phyloP scores from a whole-genome alignment of 2,797 vertebrate species.

The Pangasius djambal region DNA sequence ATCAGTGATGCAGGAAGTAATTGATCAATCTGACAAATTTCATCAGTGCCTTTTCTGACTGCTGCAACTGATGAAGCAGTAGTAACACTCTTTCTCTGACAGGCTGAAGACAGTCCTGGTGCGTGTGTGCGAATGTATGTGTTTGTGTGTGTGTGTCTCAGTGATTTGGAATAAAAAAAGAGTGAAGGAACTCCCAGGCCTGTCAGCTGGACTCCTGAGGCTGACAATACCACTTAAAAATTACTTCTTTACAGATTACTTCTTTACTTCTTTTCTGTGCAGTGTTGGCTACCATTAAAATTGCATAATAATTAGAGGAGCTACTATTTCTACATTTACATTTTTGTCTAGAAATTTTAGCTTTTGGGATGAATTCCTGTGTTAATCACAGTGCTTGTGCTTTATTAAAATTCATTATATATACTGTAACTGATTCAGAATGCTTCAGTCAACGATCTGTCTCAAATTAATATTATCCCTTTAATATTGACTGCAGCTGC shows the following conservation, averaged over 20 bases:
- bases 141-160: slow-evolving; percentile 8
- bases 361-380: not conserved
- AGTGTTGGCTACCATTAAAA: not conserved
- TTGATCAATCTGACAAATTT: slow-evolving; percentile 60
- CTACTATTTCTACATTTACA: not conserved
- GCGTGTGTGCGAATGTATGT: not conserved
- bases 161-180: not conserved
- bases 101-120: slow-evolving; percentile 33
- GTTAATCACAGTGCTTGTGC: not conserved
- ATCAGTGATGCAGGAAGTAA: slow-evolving; percentile 46
- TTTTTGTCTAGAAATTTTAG: not conserved
- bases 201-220: slow-evolving; percentile 7
- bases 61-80: slow-evolving; percentile 51
- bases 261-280: not conserved
- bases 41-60: slow-evolving; percentile 52
- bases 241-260: not conserved
- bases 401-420: not conserved
- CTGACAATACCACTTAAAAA: slow-evolving; percentile 20
- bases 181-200: slow-evolving; percentile 6
- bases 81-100: slow-evolving; percentile 40
- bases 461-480: not conserved
- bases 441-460: not conserved
- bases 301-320: not conserved
- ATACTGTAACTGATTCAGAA: not conserved
- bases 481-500: not conserved